A percentile compares a stretch with the other conserved stretches of the same genome.
Conservation (phyloP, 2,797 vertebrate species). For the Tamandua tetradactyla region DNA sequence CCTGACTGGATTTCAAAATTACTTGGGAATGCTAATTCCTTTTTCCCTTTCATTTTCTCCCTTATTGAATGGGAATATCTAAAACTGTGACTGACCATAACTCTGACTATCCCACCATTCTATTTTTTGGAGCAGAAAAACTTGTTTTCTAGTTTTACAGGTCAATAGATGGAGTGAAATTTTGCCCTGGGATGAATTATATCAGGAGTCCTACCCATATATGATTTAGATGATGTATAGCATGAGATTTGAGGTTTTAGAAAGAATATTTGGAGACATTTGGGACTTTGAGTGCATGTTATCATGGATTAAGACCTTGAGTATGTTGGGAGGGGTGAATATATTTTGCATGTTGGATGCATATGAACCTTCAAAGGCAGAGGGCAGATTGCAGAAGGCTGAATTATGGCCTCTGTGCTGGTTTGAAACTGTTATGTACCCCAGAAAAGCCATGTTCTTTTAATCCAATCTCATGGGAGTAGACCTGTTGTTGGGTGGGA, state of each 20-base stretch:
- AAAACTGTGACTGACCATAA: not conserved
- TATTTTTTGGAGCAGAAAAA: not conserved
- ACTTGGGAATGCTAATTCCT: too few relatives aligned
- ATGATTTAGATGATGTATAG: not conserved
- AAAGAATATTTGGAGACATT: not conserved
- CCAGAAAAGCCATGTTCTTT: too few relatives aligned
- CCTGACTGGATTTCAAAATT: too few relatives aligned
- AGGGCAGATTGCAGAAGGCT: not conserved
- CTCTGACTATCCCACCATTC: not conserved
- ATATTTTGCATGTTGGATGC: not conserved
- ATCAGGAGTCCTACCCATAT: too few relatives aligned
- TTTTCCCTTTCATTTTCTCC: too few relatives aligned
- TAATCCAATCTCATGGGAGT: too few relatives aligned
- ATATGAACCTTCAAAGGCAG: not conserved
- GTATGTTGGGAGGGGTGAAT: not conserved
- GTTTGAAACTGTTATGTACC: too few relatives aligned
- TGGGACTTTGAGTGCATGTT: not conserved
- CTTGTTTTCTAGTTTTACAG: too few relatives aligned
- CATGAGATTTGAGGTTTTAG: not conserved
- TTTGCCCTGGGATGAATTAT: too few relatives aligned
- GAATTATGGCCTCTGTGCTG: not conserved
- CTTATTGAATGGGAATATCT: too few relatives aligned
- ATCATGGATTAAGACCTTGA: not conserved
- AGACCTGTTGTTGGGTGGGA: too few relatives aligned
- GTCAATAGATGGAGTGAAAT: too few relatives aligned